Base-by-base conservation (phyloP, 2,797 vertebrate species). In the Acanthiza pusilla region DNA sequence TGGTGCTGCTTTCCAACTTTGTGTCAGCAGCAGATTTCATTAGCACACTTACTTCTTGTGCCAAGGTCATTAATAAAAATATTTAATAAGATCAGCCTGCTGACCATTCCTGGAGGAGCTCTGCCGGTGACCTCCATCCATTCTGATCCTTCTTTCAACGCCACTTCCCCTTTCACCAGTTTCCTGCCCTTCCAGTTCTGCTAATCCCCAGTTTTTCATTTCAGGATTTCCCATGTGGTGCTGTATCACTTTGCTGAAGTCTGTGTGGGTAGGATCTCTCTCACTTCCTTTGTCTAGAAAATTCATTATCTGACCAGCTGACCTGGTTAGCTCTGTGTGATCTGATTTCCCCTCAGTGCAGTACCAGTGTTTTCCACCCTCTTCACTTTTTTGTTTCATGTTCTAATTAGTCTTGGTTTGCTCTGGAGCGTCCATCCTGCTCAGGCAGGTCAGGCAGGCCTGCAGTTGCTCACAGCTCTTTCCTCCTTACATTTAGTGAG, bases 51-150 rank as follows among this genome's bases (percentile, higher is more conserved):
- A 10, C 40, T 62, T 79, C 90, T 90, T 29, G 55, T 88, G 95
- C 96, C 95, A 91, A 85, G 85, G 85, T 93, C 83, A 89, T 95
- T 95, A 94, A 91, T 95, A 93, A 90, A 84, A 89, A 34, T 57
- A 60, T 84, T 86, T 78, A 91, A 79, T 82, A 67, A 90, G 91
- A 81, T 91, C 94, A 90, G 93, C 72, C 83, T 91, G 62, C 93
- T 89, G 90, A 11, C 85, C 58, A 1, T 81, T 93, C 80, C 93
- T 95, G 20, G 43, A 76, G 83, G 91, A 88, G 85, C 93, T 95
- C 88, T 22, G 25, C 89, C 0, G 0, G 40, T 93, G 88, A 90
- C 91, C 91, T 93, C 85, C 91, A 86, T 95, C 95, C 85, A 22
- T 94, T 25, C 68, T 34, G 51, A 68, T 40, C 70, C 60, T 86